Percentiles rank a stretch among this genome's conserved stretches.
These are phyloP conservation scores for Beroe ovata DNA, from an alignment of 37 sponge, comb jelly and placozoan species.

Conservation along the genomic window DNA sequence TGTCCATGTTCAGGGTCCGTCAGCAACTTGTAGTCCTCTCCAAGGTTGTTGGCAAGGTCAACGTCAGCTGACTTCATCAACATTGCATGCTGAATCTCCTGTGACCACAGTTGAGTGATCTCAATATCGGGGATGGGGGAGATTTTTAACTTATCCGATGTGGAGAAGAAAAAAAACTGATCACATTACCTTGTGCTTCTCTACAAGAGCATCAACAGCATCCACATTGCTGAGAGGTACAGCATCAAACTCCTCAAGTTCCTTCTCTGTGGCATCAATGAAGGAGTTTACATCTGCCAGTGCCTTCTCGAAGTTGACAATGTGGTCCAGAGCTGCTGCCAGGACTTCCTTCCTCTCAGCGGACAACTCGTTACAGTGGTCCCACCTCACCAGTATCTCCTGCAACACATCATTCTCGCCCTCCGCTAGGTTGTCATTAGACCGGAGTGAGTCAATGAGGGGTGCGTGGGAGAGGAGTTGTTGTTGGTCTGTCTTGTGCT, in stretches of 20 bases:
- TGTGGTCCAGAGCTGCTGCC: conserved; percentile 5
- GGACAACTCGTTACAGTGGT: conserved; percentile 58
- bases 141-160: no score
- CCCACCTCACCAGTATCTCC: conserved; percentile 56
- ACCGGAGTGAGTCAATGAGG: conserved; percentile 12
- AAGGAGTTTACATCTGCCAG: conserved; percentile 8
- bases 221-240: conserved; percentile 34
- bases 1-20: conserved; percentile 18
- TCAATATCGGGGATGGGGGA: no score
- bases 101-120: no score
- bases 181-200: conserved; percentile 39
- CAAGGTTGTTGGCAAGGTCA: conserved; percentile 39
- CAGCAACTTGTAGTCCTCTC: conserved; percentile 32
- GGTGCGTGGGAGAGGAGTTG: conserved; percentile 6
- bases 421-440: neutral
- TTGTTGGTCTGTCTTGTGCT: conserved; percentile 21
- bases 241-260: neutral
- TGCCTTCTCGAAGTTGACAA: conserved; percentile 61
- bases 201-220: conserved; percentile 13
- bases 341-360: conserved; percentile 47
- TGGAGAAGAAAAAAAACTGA: no score
- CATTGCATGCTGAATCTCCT: conserved; percentile 31
- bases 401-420: conserved; percentile 24
- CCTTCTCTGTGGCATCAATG: neutral
- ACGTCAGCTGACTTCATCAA: conserved; percentile 42